phyloP scores from a whole-genome alignment of 1,140 invertebrate species.

The Heliothis subflexa region DNA sequence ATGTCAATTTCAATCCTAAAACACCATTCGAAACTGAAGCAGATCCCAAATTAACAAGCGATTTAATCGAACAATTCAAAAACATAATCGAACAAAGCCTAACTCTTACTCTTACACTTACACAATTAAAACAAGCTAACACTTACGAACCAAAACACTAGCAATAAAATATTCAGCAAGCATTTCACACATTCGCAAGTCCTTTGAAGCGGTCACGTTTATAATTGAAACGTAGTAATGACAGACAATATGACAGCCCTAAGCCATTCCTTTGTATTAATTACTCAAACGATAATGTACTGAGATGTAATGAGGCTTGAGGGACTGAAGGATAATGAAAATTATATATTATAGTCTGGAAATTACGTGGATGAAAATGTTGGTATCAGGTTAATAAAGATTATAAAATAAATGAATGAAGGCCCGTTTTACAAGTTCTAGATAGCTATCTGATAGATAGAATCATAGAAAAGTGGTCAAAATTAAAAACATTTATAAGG shows the following conservation, averaged over 20 bases:
- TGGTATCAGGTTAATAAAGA: neutral
- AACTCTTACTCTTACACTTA: neutral
- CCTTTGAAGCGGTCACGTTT: constrained; percentile 63
- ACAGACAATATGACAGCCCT: constrained; percentile 48
- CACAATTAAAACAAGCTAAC: neutral
- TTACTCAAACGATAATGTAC: constrained; percentile 45
- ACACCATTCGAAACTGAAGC: no score
- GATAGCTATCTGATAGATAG: no score
- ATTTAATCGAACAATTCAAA: neutral
- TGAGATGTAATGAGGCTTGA: neutral
- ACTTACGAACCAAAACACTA: constrained; percentile 13
- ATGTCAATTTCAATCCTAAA: no score
- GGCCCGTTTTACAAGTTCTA: no score
- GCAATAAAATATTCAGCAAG: constrained; percentile 38
- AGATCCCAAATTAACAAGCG: no score
- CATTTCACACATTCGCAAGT: constrained; percentile 41
- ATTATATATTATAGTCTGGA: neutral
- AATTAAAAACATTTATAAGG: no score
- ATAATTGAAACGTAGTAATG: constrained; percentile 65
- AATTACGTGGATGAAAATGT: neutral
- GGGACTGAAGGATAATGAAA: neutral
- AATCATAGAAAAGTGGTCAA: no score
- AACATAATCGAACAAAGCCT: neutral
- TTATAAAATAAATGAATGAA: neutral
- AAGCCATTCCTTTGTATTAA: constrained; percentile 33